Evolutionary conservation across 2,888 invertebrate genomes (phyloP).

Genomic region (Rhogogaster chlorosoma): DNA sequence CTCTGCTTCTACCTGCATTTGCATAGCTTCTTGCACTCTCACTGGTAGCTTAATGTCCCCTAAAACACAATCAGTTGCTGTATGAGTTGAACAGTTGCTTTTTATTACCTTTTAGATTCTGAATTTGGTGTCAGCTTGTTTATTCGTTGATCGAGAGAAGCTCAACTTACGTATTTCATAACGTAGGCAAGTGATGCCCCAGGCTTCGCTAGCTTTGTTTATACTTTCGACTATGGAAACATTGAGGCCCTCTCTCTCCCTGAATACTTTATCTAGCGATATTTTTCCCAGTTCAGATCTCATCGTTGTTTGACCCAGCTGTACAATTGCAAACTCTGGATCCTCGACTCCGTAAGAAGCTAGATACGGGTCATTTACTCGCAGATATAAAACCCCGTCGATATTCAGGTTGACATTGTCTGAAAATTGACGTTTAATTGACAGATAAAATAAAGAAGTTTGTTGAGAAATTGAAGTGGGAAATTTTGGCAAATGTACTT

Average conservation of each 20-base stretch:
- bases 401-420: conserved; percentile 98
- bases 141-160: neutral
- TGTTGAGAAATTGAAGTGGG: conserved; percentile 24
- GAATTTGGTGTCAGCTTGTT: neutral
- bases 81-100: neutral
- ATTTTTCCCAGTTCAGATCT: conserved; percentile 99
- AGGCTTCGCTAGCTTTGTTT: conserved; percentile 98
- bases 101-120: neutral
- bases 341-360: conserved; percentile 99
- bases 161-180: conserved; percentile 92
- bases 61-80: conserved; percentile 71
- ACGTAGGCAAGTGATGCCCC: conserved; percentile 98
- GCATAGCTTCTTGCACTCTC: conserved; percentile 99
- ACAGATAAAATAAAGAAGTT: conserved; percentile 3
- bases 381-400: conserved; percentile 97
- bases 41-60: conserved; percentile 94
- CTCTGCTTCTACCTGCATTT: conserved; percentile 99
- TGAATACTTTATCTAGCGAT: conserved; percentile 96
- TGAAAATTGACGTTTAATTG: conserved; percentile 66
- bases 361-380: conserved; percentile 95
- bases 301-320: conserved; percentile 99
- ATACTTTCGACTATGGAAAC: conserved; percentile 96
- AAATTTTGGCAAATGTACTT: neutral
- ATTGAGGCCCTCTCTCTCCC: conserved; percentile 97
- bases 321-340: conserved; percentile 99